Evolutionary conservation across 2,113 vertebrate species (phyloP).

Genomic region (Seriola aureovittata): DNA sequence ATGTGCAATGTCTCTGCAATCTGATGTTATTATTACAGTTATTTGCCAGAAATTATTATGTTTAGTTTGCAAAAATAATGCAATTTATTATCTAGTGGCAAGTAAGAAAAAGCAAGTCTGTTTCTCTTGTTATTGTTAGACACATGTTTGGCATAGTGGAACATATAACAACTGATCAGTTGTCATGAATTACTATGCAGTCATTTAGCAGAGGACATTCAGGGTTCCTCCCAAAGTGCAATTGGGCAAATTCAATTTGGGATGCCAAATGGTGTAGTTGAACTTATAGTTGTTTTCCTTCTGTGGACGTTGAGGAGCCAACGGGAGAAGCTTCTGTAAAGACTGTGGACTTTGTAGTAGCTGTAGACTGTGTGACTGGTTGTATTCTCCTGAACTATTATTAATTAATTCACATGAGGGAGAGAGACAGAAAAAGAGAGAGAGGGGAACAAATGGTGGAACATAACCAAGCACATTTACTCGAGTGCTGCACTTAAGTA

Average conservation of each 20-base stretch:
- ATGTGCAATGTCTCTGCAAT: not conserved
- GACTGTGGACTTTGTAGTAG: not conserved
- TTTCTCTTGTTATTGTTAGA: not conserved
- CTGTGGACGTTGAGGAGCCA: slow-evolving; percentile 19
- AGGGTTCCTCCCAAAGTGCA: slow-evolving; percentile 26
- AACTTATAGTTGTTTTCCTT: slow-evolving; percentile 27
- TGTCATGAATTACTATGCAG: slow-evolving; percentile 5
- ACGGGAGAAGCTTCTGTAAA: slow-evolving; percentile 11
- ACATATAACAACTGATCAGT: not conserved
- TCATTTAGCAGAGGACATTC: slow-evolving; percentile 19
- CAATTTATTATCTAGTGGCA: not conserved
- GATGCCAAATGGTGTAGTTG: slow-evolving; percentile 29
- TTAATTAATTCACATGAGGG: not conserved
- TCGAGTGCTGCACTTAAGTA: too few relatives aligned
- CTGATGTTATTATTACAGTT: not conserved
- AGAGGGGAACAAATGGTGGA: too few relatives aligned
- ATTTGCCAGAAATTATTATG: not conserved
- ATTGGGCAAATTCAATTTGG: slow-evolving; percentile 48
- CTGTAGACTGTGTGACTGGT: not conserved
- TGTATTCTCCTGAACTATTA: not conserved
- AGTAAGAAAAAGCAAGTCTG: not conserved
- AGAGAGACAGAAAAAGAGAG: too few relatives aligned
- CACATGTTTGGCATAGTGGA: not conserved
- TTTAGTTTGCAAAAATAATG: not conserved
- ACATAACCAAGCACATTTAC: too few relatives aligned